Evolutionary conservation across 2,797 vertebrate genomes (phyloP).

Genomic region (Oophaga sylvatica): DNA sequence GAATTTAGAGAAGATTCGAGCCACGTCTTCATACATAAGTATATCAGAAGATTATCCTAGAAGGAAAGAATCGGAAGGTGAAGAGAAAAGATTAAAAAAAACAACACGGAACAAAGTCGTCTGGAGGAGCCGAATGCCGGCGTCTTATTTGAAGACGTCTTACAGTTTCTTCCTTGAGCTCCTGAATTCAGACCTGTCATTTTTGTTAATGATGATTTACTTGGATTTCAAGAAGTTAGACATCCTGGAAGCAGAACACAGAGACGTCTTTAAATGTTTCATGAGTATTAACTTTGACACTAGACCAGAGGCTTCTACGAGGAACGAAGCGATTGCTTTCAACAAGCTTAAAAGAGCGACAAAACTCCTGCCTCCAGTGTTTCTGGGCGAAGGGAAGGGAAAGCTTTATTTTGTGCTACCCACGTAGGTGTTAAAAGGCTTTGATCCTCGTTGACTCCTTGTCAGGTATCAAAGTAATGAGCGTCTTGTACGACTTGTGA

Average conservation of each 20-base stretch:
- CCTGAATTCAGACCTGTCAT: slow-evolving; percentile 18
- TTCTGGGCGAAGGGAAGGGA: slow-evolving; percentile 27
- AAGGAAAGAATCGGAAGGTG: background rate
- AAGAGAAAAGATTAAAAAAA: background rate
- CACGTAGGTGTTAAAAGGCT: slow-evolving; percentile 33
- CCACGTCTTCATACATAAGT: background rate
- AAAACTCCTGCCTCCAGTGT: slow-evolving; percentile 18
- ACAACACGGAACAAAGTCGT: slow-evolving; percentile 17
- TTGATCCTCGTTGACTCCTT: slow-evolving; percentile 50
- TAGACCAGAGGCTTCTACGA: slow-evolving; percentile 8
- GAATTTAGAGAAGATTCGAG: slow-evolving; percentile 7
- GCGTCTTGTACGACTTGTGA: background rate
- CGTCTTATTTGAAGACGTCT: background rate
- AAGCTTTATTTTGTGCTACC: slow-evolving; percentile 38
- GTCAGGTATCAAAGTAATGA: slow-evolving; percentile 43
- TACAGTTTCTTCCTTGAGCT: background rate
- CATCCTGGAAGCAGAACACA: slow-evolving; percentile 9
- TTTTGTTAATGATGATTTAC: slow-evolving; percentile 44
- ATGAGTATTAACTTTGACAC: slow-evolving; percentile 49
- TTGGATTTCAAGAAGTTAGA: slow-evolving; percentile 29
- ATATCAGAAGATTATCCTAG: background rate
- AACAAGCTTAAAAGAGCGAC: slow-evolving; percentile 28
- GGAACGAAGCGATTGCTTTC: slow-evolving; percentile 17
- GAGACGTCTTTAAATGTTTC: slow-evolving; percentile 45
- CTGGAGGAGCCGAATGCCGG: background rate